Evolutionary conservation across 2,113 vertebrate species (phyloP).

Genomic region (Crotophaga sulcirostris): DNA sequence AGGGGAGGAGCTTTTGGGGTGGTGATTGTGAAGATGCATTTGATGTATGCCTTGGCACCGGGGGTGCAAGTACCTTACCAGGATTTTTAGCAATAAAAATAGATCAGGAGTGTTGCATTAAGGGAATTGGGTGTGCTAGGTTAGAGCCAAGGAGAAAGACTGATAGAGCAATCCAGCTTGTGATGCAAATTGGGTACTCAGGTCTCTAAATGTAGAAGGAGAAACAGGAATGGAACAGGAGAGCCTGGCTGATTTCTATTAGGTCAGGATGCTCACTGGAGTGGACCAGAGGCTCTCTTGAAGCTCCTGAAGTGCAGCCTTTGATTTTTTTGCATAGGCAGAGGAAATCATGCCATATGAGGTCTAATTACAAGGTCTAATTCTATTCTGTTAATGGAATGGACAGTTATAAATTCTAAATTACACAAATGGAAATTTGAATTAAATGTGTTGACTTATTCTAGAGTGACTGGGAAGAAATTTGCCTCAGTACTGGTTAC

Average conservation of each 20-base stretch:
- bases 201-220: neutral
- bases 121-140: neutral
- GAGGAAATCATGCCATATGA: no score
- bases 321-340: neutral
- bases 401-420: neutral
- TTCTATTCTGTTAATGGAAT: neutral
- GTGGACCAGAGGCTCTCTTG: neutral
- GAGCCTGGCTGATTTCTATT: neutral
- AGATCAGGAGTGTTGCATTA: neutral
- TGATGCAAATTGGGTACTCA: accelerated
- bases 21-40: neutral
- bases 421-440: neutral
- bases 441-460: neutral
- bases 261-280: neutral
- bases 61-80: neutral
- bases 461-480: neutral
- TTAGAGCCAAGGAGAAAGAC: neutral
- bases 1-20: neutral
- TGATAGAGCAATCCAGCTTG: neutral
- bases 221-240: neutral
- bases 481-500: neutral
- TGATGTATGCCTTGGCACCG: neutral
- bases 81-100: neutral
- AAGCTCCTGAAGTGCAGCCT: neutral
- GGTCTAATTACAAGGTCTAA: neutral